A percentile compares a stretch with the other conserved stretches of the same genome.
Evolutionary conservation across 2,888 invertebrate species (phyloP).

Genomic region (Drosophila silvestris): DNA sequence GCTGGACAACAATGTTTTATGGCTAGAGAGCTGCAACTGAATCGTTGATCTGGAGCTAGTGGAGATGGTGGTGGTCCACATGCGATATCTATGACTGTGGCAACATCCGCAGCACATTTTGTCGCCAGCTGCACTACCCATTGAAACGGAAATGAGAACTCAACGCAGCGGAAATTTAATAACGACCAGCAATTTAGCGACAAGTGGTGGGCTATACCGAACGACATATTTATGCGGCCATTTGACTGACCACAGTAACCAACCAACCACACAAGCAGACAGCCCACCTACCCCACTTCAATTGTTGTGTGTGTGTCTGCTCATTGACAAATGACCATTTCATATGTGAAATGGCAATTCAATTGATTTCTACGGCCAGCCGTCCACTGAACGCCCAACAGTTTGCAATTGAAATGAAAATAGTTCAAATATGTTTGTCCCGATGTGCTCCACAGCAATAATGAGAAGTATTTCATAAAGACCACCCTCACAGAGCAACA

Average conservation of each 20-base stretch:
- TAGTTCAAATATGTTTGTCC: slow-evolving; percentile 75
- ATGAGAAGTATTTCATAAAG: slow-evolving; percentile 80
- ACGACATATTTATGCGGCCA: slow-evolving; percentile 80
- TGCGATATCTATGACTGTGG: slow-evolving; percentile 67
- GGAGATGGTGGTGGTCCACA: slow-evolving; percentile 13
- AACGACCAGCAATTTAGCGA: slow-evolving; percentile 79
- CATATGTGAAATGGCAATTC: slow-evolving; percentile 81
- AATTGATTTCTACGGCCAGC: slow-evolving; percentile 71
- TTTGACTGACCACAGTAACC: slow-evolving; percentile 71
- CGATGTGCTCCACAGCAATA: slow-evolving; percentile 53
- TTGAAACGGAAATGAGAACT: slow-evolving; percentile 81
- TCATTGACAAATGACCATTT: slow-evolving; percentile 81
- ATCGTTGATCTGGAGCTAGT: slow-evolving; percentile 1
- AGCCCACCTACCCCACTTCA: slow-evolving; percentile 20
- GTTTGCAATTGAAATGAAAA: slow-evolving; percentile 80
- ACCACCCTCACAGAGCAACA: slow-evolving; percentile 4
- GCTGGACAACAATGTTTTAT: slow-evolving; percentile 46
- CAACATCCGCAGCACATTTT: slow-evolving; percentile 72
- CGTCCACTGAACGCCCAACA: slow-evolving; percentile 14
- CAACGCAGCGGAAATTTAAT: slow-evolving; percentile 81
- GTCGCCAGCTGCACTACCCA: slow-evolving; percentile 75
- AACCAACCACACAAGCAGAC: slow-evolving; percentile 30
- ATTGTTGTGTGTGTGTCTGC: slow-evolving; percentile 54
- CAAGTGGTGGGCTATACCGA: slow-evolving; percentile 46
- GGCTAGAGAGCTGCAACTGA: slow-evolving; percentile 1